Conservation (phyloP, 2,888 invertebrate species). For the Pachymerium ferrugineum region DNA sequence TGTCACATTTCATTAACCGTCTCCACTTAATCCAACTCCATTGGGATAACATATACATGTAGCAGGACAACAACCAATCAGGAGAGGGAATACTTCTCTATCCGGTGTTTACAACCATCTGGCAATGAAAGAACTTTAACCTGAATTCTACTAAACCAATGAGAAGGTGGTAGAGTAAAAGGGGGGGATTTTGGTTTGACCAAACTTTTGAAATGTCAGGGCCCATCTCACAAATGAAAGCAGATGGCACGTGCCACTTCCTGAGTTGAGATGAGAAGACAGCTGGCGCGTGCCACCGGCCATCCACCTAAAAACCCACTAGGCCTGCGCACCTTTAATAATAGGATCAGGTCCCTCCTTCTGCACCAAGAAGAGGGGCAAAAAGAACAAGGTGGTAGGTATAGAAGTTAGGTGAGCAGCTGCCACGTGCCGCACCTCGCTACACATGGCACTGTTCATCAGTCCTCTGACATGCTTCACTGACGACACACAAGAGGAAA, state of each 20-base stretch:
- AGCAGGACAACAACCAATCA: neutral
- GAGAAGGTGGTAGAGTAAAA: too few species aligned
- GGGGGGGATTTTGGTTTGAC: neutral
- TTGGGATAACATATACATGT: neutral
- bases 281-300: conserved; percentile 27
- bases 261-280: conserved; percentile 18
- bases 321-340: conserved; percentile 7
- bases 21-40: neutral
- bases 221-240: conserved; percentile 7
- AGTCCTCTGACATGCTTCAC: conserved; percentile 10
- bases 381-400: conserved; percentile 23
- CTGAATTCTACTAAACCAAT: neutral
- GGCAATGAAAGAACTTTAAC: neutral
- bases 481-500: neutral
- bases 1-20: conserved; percentile 1
- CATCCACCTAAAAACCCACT: conserved; percentile 9
- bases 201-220: conserved; percentile 12
- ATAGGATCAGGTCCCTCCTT: conserved; percentile 27
- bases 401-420: conserved; percentile 27
- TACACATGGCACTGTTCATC: conserved; percentile 19
- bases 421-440: conserved; percentile 27
- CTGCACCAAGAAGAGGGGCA: conserved; percentile 20
- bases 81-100: neutral
- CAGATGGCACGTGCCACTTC: conserved; percentile 27
- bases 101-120: conserved; percentile 22